Evolutionary conservation across 2,113 vertebrate genomes (phyloP), one percentile per base, ranked within the genome.

Genomic region (Lepidothrix coronata): DNA sequence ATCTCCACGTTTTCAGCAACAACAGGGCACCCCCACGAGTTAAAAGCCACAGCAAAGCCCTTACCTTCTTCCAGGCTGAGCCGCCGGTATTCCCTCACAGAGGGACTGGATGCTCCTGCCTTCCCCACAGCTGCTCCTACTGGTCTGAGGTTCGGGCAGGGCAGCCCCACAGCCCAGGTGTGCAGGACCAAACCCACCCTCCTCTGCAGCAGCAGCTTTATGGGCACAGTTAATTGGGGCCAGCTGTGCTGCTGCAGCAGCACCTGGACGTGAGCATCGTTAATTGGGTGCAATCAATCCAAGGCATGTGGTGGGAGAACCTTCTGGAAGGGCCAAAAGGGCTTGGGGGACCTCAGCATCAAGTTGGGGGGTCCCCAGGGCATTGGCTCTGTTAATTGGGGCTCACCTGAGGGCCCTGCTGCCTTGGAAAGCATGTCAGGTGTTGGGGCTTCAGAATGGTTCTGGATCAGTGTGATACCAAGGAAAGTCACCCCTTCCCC

Each of bases 51-150:
- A 44, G 18, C 27, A 66, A 23, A 21, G 44, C 39, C 39, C 39
- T 41, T n/a, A n/a, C 1, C 1, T 27, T 37, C 1, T 6, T 11
- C 8, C 20, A 58, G 11, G 14, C 0, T 2, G 7, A 65, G 35
- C 17, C 25, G 9, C 43, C 31, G 35, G 21, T 12, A 2, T 31
- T 43, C 7, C 25, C 6, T 49, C 9, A 1, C 4, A 18, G 27
- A 44, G 2, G 6, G 20, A 22, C 44, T 4, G 2, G 1, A 1
- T 1, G 1, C 6, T 58, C 31, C 23, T 30, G 14, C 19, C 14
- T 6, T 33, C 14, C 8, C 33, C 39, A 33, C 5, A 3, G 5
- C 5, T 25, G 13, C 31, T 67, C 43, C 15, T 11, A 7, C 7
- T 4, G 9, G 11, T 19, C 25, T 41, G 39, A 41, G 39, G 39